A percentile compares a stretch with the other conserved stretches of the same genome.
Conservation (phyloP, 2,797 vertebrate species). For the Sebastes diploproa region DNA sequence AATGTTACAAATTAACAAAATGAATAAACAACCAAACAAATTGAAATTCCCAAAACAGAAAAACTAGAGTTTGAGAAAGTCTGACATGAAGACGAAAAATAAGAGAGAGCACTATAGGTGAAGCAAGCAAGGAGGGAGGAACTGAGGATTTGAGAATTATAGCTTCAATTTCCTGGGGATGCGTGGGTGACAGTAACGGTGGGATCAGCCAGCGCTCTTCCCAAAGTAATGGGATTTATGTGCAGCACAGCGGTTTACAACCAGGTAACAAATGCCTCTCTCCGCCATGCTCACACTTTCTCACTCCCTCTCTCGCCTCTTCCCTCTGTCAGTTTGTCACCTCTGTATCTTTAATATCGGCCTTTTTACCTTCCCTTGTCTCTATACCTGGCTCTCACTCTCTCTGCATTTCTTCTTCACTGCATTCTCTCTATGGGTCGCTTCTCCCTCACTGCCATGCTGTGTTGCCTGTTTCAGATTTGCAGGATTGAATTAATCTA, state of each 20-base stretch:
- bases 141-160: constrained; percentile 78
- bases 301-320: constrained; percentile 24
- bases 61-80: neutral
- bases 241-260: constrained; percentile 76
- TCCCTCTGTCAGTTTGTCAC: constrained; percentile 55
- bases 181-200: constrained; percentile 64
- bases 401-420: neutral
- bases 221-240: constrained; percentile 80
- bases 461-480: neutral
- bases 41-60: constrained; percentile 11
- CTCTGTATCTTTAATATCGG: constrained; percentile 45
- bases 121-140: constrained; percentile 24
- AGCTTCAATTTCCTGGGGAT: constrained; percentile 81
- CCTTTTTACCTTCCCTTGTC: constrained; percentile 22
- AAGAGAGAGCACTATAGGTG: constrained; percentile 13
- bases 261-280: constrained; percentile 73
- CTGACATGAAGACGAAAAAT: neutral
- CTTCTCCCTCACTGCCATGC: neutral
- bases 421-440: neutral
- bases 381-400: neutral
- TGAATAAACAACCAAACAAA: constrained; percentile 30
- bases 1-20: neutral
- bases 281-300: constrained; percentile 30
- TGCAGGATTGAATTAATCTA: neutral
- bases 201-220: constrained; percentile 75